Percentiles rank a stretch among this genome's conserved stretches.
Evolutionary conservation across 2,113 vertebrate species (phyloP).

Genomic region (Actenoides lindsayi): DNA sequence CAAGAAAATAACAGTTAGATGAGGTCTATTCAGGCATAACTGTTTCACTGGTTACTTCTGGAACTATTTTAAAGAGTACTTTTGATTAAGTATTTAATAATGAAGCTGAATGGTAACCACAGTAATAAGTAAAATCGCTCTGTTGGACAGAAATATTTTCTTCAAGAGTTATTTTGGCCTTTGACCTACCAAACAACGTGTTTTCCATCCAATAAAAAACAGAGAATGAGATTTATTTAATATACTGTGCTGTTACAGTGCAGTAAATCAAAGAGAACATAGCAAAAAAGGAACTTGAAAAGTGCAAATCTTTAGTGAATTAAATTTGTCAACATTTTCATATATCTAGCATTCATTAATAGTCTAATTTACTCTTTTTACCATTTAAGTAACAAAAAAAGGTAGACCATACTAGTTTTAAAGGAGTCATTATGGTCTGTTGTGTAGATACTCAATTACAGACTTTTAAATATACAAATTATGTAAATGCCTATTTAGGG

Average conservation of each 20-base stretch:
- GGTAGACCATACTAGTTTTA: not conserved
- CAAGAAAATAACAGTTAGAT: not conserved
- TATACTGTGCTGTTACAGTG: not conserved
- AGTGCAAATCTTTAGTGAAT: not conserved
- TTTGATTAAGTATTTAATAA: not conserved
- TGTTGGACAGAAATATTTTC: not conserved
- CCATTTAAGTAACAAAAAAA: not conserved
- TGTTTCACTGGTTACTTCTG: not conserved
- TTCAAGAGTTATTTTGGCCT: not conserved
- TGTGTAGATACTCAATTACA: conserved; percentile 7
- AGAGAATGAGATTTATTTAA: not conserved
- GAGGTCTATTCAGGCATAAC: not conserved
- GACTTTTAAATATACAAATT: conserved; percentile 53
- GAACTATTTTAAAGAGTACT: not conserved
- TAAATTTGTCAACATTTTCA: not conserved
- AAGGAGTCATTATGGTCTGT: conserved; percentile 1
- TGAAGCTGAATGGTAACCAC: not conserved
- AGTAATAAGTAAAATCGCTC: not conserved
- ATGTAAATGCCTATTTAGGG: conserved; percentile 56
- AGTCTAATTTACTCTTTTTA: not conserved
- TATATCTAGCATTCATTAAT: not conserved
- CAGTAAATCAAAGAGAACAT: not conserved
- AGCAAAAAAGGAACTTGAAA: not conserved
- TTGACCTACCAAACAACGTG: not conserved
- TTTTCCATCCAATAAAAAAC: not conserved